Percentiles rank a stretch among this genome's conserved stretches.
These are phyloP conservation scores for Agrotis segetum DNA, from an alignment of 2,888 invertebrate species.

Conservation along the genomic window DNA sequence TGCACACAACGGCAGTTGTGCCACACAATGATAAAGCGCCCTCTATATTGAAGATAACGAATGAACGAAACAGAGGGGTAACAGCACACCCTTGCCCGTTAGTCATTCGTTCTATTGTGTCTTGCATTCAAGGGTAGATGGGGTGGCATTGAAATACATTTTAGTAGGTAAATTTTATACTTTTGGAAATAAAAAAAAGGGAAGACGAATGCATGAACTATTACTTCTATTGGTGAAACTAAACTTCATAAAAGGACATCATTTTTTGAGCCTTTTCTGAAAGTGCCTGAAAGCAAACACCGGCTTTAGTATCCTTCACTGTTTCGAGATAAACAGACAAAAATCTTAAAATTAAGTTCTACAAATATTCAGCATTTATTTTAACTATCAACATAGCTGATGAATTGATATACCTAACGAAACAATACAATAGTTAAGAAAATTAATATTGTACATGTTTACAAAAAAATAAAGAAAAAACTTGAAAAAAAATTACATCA, in stretches of 20 bases:
- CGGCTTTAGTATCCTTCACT: not conserved
- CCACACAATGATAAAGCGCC: constrained; percentile 47
- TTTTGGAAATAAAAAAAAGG: not conserved
- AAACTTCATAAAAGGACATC: too few species aligned
- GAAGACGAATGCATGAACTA: too few species aligned
- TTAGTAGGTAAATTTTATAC: not conserved
- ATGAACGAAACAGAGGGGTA: constrained; percentile 42
- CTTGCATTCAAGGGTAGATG: constrained; percentile 44
- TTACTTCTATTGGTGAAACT: too few species aligned
- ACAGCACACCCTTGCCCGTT: constrained; percentile 3
- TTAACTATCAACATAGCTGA: not conserved
- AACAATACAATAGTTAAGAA: not conserved
- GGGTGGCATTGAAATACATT: constrained; percentile 30
- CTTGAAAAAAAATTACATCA: too few species aligned
- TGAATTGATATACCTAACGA: not conserved
- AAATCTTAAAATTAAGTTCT: too few species aligned
- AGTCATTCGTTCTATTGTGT: constrained; percentile 33
- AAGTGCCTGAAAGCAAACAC: too few species aligned
- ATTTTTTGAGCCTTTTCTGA: too few species aligned
- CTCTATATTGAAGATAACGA: constrained; percentile 47
- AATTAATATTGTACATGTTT: too few species aligned
- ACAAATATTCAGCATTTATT: too few species aligned
- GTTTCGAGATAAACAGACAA: not conserved
- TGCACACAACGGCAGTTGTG: not conserved
- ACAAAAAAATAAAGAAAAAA: too few species aligned